These are phyloP conservation scores for Axis porcinus DNA, from an alignment of 2,113 vertebrate species.

Conservation along the genomic window DNA sequence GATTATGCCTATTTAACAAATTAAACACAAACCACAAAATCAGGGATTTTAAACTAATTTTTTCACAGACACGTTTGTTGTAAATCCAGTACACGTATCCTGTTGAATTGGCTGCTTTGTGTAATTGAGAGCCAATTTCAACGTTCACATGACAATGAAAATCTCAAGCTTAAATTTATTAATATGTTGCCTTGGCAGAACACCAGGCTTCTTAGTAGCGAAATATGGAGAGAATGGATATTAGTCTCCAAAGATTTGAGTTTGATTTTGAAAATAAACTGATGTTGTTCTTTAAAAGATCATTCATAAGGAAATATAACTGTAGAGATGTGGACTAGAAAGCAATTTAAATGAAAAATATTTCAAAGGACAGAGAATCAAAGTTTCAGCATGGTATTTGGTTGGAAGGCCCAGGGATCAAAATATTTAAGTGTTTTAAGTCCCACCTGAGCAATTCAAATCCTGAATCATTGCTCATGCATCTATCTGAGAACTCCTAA, in stretches of 20 bases:
- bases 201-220: conserved; percentile 49
- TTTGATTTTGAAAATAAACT: conserved; percentile 66
- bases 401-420: neutral
- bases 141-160: conserved; percentile 67
- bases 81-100: conserved; percentile 45
- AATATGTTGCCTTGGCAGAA: conserved; percentile 64
- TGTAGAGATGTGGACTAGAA: neutral
- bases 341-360: conserved; percentile 41
- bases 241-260: conserved; percentile 62
- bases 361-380: neutral
- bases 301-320: conserved; percentile 15
- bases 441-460: neutral
- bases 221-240: conserved; percentile 58
- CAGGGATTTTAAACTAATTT: conserved; percentile 50
- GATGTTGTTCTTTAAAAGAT: conserved; percentile 55
- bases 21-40: conserved; percentile 53
- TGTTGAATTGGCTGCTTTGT: conserved; percentile 55
- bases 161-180: conserved; percentile 69
- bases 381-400: neutral
- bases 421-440: neutral
- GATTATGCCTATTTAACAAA: conserved; percentile 43
- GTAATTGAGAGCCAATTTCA: conserved; percentile 58
- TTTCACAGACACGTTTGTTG: conserved; percentile 35
- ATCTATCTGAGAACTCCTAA: neutral
- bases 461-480: neutral